Percentiles rank a stretch among this genome's conserved stretches.
Conservation (phyloP, 1,140 invertebrate species). For the Chironomus striatipennis region DNA sequence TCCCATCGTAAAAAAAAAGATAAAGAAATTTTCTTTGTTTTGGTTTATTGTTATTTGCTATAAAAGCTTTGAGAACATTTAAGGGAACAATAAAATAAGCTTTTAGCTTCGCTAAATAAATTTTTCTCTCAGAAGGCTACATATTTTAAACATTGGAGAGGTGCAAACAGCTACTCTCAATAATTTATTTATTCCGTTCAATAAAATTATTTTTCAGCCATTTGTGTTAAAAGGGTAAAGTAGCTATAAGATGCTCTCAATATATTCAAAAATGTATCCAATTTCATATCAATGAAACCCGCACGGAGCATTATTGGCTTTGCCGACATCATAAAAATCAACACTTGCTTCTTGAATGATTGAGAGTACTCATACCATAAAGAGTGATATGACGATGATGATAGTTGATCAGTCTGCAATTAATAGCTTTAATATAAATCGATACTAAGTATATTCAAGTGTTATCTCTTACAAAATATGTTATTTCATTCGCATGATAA, state of each 20-base stretch:
- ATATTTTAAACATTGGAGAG: no score
- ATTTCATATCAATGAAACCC: neutral
- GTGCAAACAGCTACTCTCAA: no score
- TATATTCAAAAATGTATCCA: conserved; percentile 9
- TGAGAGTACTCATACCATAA: neutral
- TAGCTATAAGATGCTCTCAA: conserved; percentile 15
- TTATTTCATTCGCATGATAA: conserved; percentile 19
- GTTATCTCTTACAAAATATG: neutral
- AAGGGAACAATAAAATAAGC: no score
- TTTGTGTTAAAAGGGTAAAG: neutral
- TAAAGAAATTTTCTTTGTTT: no score
- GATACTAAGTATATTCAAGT: neutral
- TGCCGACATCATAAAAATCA: neutral
- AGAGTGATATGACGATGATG: neutral
- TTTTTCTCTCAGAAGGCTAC: no score
- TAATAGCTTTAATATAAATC: neutral
- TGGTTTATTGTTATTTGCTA: no score
- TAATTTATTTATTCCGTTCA: no score
- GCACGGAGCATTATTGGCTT: neutral
- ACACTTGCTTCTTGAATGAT: neutral
- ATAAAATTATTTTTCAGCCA: neutral
- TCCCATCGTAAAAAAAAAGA: no score
- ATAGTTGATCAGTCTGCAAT: conserved; percentile 10
- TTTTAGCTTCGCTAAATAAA: no score
- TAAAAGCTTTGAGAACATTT: no score